Percentiles rank a stretch among this genome's conserved stretches.
Conservation (phyloP, 2,113 vertebrate species). For the Corythornis madagascariensis region DNA sequence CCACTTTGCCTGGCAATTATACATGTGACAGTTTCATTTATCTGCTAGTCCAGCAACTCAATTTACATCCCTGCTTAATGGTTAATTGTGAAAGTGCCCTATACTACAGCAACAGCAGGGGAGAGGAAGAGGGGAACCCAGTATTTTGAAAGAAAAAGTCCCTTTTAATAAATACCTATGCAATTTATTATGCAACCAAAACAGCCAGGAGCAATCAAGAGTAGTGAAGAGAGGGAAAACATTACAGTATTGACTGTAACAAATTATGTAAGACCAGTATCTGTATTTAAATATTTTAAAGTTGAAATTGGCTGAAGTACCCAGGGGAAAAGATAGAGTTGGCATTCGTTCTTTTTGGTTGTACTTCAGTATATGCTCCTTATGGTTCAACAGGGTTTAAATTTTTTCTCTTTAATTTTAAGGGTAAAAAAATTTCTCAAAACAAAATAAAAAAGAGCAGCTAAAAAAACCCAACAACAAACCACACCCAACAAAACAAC, state of each 20-base stretch:
- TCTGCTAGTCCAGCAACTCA: slow-evolving; percentile 54
- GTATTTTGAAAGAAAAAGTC: slow-evolving; percentile 27
- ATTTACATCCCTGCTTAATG: slow-evolving; percentile 63
- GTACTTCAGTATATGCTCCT: not conserved
- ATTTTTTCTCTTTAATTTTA: not conserved
- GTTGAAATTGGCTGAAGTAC: not conserved
- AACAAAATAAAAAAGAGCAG: not conserved
- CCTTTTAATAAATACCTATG: slow-evolving; percentile 42
- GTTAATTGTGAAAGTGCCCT: slow-evolving; percentile 63
- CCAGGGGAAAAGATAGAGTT: not conserved
- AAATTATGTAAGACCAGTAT: not conserved
- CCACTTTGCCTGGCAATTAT: slow-evolving; percentile 71
- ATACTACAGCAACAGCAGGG: slow-evolving; percentile 7
- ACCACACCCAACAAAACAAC: not conserved
- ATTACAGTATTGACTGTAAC: not conserved
- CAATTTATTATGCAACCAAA: slow-evolving; percentile 59
- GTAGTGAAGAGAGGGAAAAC: not conserved
- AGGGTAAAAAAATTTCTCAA: not conserved
- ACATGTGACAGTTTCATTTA: slow-evolving; percentile 71
- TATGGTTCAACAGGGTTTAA: not conserved
- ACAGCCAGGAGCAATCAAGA: slow-evolving; percentile 3
- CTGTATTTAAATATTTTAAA: not conserved
- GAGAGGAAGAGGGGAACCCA: not conserved
- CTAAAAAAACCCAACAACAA: not conserved
- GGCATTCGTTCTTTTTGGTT: not conserved